A percentile compares a stretch with the other conserved stretches of the same genome.
phyloP scores from a whole-genome alignment of 1,140 invertebrate genomes.

The Bombyx mori region ASM3026992v2 NC_085109.1:9168001-9168500 shows the following conservation, averaged over 20 bases:
- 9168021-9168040: constrained; percentile 28
- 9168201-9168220: not conserved
- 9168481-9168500: too few relatives aligned
- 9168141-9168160: too few relatives aligned
- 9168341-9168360: constrained; percentile 76
- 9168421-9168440: constrained; percentile 81
- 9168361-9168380: constrained; percentile 70
- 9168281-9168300: constrained; percentile 57
- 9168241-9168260: constrained; percentile 47
- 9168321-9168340: constrained; percentile 74
- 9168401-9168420: constrained; percentile 73
- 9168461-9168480: not conserved
- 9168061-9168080: too few relatives aligned
- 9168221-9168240: constrained; percentile 38
- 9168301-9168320: constrained; percentile 72
- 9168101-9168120: too few relatives aligned
- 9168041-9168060: too few relatives aligned
- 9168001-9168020: constrained; percentile 77
- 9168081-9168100: too few relatives aligned
- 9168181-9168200: too few relatives aligned
- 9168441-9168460: constrained; percentile 59
- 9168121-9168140: too few relatives aligned
- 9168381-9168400: constrained; percentile 80
- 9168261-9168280: constrained; percentile 21
- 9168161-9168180: too few relatives aligned